Evolutionary conservation across 2,888 invertebrate genomes (phyloP).

Genomic region (Xiphydria camelus): DNA sequence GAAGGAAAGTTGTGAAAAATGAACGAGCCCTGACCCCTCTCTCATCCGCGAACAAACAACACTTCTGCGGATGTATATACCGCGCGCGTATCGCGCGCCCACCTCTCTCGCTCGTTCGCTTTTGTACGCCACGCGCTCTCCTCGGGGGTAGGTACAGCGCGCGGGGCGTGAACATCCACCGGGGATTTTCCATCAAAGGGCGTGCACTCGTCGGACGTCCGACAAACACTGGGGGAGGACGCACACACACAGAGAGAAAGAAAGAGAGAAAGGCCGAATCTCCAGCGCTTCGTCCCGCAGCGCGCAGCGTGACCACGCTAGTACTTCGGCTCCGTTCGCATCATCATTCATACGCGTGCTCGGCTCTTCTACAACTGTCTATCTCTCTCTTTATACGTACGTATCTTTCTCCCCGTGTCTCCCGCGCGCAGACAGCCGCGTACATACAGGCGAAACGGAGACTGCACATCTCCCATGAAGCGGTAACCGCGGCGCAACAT

Average conservation of each 20-base stretch:
- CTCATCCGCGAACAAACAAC: slow-evolving; percentile 30
- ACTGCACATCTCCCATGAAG: too few relatives aligned
- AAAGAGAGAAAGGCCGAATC: slow-evolving; percentile 19
- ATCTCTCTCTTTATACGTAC: neutral
- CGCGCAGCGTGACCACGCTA: too few relatives aligned
- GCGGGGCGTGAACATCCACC: too few relatives aligned
- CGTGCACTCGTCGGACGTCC: slow-evolving; percentile 2
- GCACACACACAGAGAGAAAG: too few relatives aligned
- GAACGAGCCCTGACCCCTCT: slow-evolving; percentile 23
- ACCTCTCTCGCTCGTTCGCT: too few relatives aligned
- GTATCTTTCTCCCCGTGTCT: slow-evolving; percentile 1
- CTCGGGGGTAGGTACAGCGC: too few relatives aligned
- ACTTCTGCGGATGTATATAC: slow-evolving; percentile 16
- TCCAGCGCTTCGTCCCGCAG: too few relatives aligned
- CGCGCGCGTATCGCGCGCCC: too few relatives aligned
- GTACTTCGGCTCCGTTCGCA: slow-evolving; percentile 5
- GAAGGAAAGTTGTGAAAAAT: slow-evolving; percentile 30
- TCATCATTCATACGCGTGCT: neutral
- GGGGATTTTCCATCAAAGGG: neutral
- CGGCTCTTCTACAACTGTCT: neutral
- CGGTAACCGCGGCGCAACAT: too few relatives aligned
- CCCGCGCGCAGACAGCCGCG: too few relatives aligned
- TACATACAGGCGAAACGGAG: too few relatives aligned
- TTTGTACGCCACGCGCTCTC: too few relatives aligned
- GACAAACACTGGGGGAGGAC: slow-evolving; percentile 5